phyloP scores from a whole-genome alignment of 2,797 vertebrate genomes.

The Morelia viridis region DNA sequence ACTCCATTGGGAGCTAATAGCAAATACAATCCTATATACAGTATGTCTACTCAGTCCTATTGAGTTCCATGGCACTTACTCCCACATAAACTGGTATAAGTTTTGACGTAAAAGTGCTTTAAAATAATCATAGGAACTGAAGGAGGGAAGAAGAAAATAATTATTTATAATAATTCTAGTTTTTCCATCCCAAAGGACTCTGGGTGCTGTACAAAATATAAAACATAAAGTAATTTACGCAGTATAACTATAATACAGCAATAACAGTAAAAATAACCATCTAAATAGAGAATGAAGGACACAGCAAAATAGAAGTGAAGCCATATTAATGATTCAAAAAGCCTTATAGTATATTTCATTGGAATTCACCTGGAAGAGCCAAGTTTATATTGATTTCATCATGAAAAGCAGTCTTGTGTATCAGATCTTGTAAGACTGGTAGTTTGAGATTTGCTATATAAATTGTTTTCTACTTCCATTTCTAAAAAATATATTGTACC shows the following conservation, averaged over 20 bases:
- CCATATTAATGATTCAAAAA: not conserved
- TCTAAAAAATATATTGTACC: not conserved
- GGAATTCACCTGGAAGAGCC: not conserved
- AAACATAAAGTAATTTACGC: not conserved
- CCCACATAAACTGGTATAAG: not conserved
- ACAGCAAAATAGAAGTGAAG: not conserved
- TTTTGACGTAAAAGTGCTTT: conserved; percentile 14
- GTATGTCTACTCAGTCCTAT: not conserved
- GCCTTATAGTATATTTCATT: not conserved
- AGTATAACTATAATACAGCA: not conserved
- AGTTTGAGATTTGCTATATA: not conserved
- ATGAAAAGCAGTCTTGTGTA: not conserved
- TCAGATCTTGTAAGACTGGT: not conserved
- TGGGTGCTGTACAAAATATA: not conserved
- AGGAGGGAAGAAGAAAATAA: not conserved
- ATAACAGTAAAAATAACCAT: not conserved
- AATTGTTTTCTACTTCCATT: not conserved
- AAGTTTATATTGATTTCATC: not conserved
- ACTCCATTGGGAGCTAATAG: conserved; percentile 29
- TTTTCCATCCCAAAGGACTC: not conserved
- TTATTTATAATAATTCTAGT: not conserved
- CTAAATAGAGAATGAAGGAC: not conserved
- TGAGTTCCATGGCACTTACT: not conserved
- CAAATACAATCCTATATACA: not conserved
- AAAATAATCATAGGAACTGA: not conserved